Evolutionary conservation across 2,888 invertebrate genomes (phyloP), one percentile per base, ranked within the genome.

Genomic region (Oscheius onirici): DNA sequence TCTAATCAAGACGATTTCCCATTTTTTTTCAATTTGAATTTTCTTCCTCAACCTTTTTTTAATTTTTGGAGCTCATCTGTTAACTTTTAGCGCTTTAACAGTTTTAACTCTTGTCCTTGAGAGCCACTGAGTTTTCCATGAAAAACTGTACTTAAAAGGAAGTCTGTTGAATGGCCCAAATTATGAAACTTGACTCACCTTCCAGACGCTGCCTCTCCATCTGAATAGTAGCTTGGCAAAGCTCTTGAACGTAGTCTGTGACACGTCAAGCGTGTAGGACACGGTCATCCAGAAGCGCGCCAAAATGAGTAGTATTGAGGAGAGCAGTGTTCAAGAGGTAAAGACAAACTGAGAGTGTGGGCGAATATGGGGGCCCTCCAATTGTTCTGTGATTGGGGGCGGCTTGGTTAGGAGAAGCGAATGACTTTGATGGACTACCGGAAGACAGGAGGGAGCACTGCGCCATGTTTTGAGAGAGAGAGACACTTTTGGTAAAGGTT

Each of bases 201-300:
- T 80, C 80, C 74, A 81, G 44, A 79, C 81, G 68, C 79, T 80
- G 60, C 80, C 77, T 54, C 76, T 74, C 73, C 79, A 81, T 61
- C 77, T 63, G 24, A 73, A 77, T 11, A 81, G 71, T 40, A 79
- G 68, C 22, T 76, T 82, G 65, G 76, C 71, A 57, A 82, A 82
- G 67, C 78, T 81, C 46, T 82, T 78, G 43, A 80, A 71, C 49
- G 74, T 76, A 28, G 77, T 79, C 63, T 78, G 77, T 24, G 77
- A 69, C 24, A 76, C 73, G 73, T 81, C 77, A 66, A 79, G 71
- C 34, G 81, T 74, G 70, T 82, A 75, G 44, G 82, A 74, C 51
- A 80, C 74, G 15, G 79, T 79, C 79, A 79, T 79, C 55, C 24
- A 46, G 46, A 26, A 34, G 63, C 46, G 34, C 24, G 46, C 63